Conservation (phyloP, 2,797 vertebrate species). For the Pseudochirops corinnae region DNA sequence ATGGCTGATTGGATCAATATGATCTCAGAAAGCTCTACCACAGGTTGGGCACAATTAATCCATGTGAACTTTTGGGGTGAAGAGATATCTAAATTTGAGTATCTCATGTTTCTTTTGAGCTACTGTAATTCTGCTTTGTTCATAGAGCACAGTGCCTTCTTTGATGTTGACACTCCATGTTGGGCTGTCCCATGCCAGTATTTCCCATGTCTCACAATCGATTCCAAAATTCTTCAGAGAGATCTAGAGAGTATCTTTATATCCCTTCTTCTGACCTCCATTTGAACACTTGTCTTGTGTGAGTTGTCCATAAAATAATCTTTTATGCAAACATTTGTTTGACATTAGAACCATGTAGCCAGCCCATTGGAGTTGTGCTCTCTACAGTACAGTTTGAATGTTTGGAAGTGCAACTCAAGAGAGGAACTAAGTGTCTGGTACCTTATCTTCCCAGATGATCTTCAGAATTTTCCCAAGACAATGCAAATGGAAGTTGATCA, state of each 20-base stretch:
- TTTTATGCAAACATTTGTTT: not conserved
- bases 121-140: not conserved
- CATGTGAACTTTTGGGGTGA: not conserved
- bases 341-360: not conserved
- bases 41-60: not conserved
- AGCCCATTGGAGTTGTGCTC: not conserved
- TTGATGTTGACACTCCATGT: not conserved
- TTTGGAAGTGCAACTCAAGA: not conserved
- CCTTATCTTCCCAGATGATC: not conserved
- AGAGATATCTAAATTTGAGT: not conserved
- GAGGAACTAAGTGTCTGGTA: not conserved
- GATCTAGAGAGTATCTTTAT: not conserved
- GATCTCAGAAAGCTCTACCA: not conserved
- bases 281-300: not conserved
- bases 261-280: not conserved
- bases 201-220: not conserved
- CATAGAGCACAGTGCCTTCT: not conserved
- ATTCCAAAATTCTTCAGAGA: not conserved
- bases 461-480: not conserved
- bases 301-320: not conserved
- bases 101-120: not conserved
- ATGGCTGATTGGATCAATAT: not conserved
- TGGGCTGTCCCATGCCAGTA: not conserved
- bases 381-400: not conserved
- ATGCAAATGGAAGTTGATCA: not conserved